phyloP scores from a whole-genome alignment of 2,797 vertebrate species.

The Cynopterus sphinx region DNA sequence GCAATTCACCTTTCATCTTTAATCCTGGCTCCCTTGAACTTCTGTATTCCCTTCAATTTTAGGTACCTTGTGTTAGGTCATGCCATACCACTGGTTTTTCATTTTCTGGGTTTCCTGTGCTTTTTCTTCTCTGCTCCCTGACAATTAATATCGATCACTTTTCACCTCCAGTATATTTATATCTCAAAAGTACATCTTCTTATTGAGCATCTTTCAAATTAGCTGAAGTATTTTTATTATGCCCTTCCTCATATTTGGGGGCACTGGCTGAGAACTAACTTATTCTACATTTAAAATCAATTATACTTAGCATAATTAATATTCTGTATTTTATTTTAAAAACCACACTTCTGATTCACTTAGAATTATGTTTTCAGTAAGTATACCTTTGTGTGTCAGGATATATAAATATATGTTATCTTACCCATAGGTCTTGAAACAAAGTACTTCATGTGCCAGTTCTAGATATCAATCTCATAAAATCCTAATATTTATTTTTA shows the following conservation, averaged over 20 bases:
- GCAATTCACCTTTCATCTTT: constrained; percentile 66
- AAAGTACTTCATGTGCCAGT: not conserved
- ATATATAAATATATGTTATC: not conserved
- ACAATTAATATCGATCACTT: constrained; percentile 42
- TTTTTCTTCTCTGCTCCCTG: constrained; percentile 6
- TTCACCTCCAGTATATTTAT: constrained; percentile 64
- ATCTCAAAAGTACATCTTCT: constrained; percentile 52
- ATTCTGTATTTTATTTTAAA: not conserved
- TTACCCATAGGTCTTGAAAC: not conserved
- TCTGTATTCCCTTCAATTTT: not conserved
- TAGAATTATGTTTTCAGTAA: not conserved
- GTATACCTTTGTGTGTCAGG: not conserved
- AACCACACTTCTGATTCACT: not conserved
- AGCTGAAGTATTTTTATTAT: constrained; percentile 58
- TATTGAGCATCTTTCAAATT: constrained; percentile 66
- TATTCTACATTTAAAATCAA: constrained; percentile 58
- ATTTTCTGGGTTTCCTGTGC: constrained; percentile 13
- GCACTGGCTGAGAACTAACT: constrained; percentile 26
- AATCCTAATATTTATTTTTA: not conserved
- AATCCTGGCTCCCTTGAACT: constrained; percentile 46
- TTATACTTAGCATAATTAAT: constrained; percentile 51
- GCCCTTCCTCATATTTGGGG: constrained; percentile 15
- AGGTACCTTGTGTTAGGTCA: constrained; percentile 11
- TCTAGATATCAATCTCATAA: not conserved
- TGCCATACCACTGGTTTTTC: not conserved